Percentiles rank a stretch among this genome's conserved stretches.
Conservation (phyloP, 1,140 invertebrate species). For the Eufriesea mexicana region DNA sequence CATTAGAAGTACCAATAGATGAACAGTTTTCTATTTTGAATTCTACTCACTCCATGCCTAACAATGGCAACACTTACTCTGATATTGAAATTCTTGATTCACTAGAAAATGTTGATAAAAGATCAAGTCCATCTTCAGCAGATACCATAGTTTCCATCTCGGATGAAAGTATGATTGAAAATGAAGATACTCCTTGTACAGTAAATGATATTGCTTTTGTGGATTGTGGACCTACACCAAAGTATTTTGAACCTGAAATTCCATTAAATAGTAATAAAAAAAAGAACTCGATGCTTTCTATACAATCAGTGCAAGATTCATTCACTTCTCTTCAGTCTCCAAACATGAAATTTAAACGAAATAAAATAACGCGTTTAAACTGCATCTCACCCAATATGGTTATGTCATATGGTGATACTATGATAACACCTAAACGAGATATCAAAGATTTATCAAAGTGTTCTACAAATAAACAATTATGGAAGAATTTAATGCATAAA, state of each 20-base stretch:
- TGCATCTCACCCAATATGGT: neutral
- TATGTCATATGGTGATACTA: slow-evolving; percentile 6
- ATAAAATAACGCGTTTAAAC: neutral
- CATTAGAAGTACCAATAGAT: slow-evolving; percentile 25
- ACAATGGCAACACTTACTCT: neutral
- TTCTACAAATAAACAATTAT: neutral
- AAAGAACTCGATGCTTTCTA: neutral
- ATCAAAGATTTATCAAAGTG: slow-evolving; percentile 3
- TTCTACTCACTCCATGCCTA: neutral
- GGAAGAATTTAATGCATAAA: neutral
- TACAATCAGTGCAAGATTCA: neutral
- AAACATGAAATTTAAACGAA: neutral
- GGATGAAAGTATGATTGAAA: slow-evolving; percentile 44
- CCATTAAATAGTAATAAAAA: neutral
- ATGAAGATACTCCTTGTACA: slow-evolving; percentile 62
- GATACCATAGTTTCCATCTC: neutral
- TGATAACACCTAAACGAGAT: slow-evolving; percentile 11
- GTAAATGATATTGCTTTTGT: slow-evolving; percentile 75
- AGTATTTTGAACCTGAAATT: slow-evolving; percentile 41
- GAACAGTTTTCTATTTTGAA: slow-evolving; percentile 12
- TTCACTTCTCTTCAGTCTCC: neutral
- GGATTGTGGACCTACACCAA: slow-evolving; percentile 70
- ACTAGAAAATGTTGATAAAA: slow-evolving; percentile 1
- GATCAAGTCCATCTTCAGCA: neutral
- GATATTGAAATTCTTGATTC: slow-evolving; percentile 18